phyloP scores from a whole-genome alignment of 2,113 vertebrate species.

The Oostethus manadensis region DNA sequence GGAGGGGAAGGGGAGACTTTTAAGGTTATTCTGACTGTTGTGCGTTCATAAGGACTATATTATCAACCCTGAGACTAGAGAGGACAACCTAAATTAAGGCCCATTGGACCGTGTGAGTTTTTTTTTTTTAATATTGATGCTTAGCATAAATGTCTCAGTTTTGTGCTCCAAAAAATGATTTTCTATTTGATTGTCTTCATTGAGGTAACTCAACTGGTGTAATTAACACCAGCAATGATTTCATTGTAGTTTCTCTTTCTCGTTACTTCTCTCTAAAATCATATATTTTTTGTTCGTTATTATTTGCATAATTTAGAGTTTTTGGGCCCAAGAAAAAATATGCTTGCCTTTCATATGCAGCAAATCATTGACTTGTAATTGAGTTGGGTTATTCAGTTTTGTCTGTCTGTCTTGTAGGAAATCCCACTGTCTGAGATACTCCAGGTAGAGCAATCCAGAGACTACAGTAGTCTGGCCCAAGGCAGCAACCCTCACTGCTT shows the following conservation, averaged over 20 bases:
- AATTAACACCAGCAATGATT: not conserved
- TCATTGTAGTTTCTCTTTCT: not conserved
- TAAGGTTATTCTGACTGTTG: constrained; percentile 39
- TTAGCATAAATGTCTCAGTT: not conserved
- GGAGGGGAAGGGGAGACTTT: constrained; percentile 51
- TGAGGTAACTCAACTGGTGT: not conserved
- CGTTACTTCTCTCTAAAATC: not conserved
- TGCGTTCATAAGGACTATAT: constrained; percentile 29
- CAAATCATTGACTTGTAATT: not conserved
- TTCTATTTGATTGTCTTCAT: not conserved
- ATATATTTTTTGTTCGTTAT: not conserved
- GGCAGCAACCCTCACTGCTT: constrained; percentile 97
- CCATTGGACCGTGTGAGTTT: constrained; percentile 49
- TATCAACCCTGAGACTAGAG: constrained; percentile 17
- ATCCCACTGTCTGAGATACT: constrained; percentile 98
- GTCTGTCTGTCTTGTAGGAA: constrained; percentile 77
- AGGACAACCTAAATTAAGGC: constrained; percentile 7
- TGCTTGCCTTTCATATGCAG: not conserved
- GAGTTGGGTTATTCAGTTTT: constrained; percentile 20
- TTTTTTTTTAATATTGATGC: not conserved
- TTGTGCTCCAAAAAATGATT: not conserved
- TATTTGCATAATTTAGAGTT: not conserved
- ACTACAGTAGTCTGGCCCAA: constrained; percentile 81
- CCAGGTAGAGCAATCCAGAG: constrained; percentile 84
- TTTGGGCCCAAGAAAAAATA: not conserved